Base-by-base conservation (phyloP, 2,797 vertebrate species). In the Acanthurus tractus region DNA sequence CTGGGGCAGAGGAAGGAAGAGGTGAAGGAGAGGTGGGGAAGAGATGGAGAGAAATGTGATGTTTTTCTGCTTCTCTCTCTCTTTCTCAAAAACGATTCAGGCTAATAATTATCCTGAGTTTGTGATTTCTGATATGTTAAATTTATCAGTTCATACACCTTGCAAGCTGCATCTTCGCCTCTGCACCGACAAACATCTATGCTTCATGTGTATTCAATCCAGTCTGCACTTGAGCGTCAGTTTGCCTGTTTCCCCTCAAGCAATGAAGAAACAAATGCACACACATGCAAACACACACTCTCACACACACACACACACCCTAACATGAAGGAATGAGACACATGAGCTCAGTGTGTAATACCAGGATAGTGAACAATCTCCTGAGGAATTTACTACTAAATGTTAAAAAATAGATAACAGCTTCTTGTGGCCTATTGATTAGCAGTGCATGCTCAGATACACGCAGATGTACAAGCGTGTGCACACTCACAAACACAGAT, bases 151-250 rank as follows among this genome's bases (percentile, higher is more conserved):
- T 56, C 44, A 52, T 69, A 71, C 36, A 59, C 36, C 38, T 64
- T 63, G 36, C 8, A 57, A 66, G 59, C 42, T 64, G n/a, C 40
- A 63, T 77, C 76, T 62, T 67, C 79, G 38, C 63, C 61, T 76
- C 55, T 70, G 67, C 53, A n/a, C 55, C 80, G 66, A 73, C 63
- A 81, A 85, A 86, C 82, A 83, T 73, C 65, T 76, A 87, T 81
- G 69, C 63, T 77, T 80, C 63, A 63, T 88, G 79, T 84, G 84
- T 73, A 83, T 79, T 85, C 74, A 70, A 57, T 57, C 56, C 79
- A 74, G 61, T 36, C 63, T 68, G 73, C 53, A 64, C 65, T 53
- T 67, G 49, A 88, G 54, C 54, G 15, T 66, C 67, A 70, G 70
- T 75, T 77, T 68, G 68, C 59, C 72, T 78, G 70, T 82, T 84